These are phyloP conservation scores for Hirundichthys speculiger DNA, from an alignment of 2,113 vertebrate genomes.

Conservation along the genomic window DNA sequence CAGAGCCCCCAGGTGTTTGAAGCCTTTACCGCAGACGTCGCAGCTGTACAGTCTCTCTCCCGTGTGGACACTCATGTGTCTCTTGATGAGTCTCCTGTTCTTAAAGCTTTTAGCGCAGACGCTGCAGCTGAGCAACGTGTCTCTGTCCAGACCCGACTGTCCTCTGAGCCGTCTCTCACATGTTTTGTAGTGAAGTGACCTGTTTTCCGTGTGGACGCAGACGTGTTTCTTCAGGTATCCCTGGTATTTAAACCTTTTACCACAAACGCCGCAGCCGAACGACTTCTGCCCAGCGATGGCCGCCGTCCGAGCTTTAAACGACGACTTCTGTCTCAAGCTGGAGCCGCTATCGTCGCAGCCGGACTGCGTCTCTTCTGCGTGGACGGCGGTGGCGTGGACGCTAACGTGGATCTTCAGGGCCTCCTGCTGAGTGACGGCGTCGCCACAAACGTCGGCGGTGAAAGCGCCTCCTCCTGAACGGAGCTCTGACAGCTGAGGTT, in stretches of 20 bases:
- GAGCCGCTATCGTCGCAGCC: neutral
- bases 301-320: no score
- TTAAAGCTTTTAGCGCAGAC: neutral
- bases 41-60: neutral
- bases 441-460: neutral
- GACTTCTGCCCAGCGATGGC: no score
- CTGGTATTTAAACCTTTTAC: no score
- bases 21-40: no score
- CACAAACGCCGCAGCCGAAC: no score
- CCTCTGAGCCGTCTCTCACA: no score
- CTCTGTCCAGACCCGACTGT: no score
- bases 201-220: no score
- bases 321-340: no score
- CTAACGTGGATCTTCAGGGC: neutral
- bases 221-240: no score
- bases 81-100: neutral
- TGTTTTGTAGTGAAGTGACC: no score
- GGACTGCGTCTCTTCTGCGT: neutral
- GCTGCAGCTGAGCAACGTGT: neutral
- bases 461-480: neutral
- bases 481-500: conserved; percentile 7
- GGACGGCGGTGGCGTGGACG: neutral
- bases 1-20: neutral
- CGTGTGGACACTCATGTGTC: conserved; percentile 1
- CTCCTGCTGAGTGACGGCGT: neutral